Percentiles rank a stretch among this genome's conserved stretches.
phyloP scores from a whole-genome alignment of 2,113 vertebrate genomes.

The Chloebia gouldiae region DNA sequence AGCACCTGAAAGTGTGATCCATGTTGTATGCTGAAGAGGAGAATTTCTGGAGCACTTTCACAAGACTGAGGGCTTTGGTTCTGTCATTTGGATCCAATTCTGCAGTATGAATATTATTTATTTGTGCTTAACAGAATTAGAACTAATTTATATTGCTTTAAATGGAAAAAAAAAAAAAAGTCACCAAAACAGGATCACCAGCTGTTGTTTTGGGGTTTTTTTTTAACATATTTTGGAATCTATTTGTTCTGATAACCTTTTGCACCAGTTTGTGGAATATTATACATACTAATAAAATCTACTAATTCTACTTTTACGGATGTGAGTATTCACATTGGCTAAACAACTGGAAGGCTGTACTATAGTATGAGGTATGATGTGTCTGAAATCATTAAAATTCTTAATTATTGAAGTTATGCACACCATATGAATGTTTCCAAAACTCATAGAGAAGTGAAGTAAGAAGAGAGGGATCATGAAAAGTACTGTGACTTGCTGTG shows the following conservation, averaged over 20 bases:
- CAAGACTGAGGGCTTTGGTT: not conserved
- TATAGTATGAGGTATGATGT: fast-evolving
- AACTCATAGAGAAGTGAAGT: not conserved
- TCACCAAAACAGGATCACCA: not conserved
- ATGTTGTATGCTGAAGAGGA: not conserved
- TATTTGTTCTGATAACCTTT: not conserved
- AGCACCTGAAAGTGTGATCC: not conserved
- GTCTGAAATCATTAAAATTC: not conserved
- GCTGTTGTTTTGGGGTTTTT: not conserved
- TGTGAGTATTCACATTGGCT: not conserved
- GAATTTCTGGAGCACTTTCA: not conserved
- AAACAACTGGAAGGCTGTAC: not conserved
- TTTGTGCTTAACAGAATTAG: not conserved
- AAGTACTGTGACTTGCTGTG: not conserved
- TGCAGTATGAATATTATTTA: not conserved
- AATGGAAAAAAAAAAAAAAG: not conserved
- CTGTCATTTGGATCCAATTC: not conserved
- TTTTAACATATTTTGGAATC: not conserved
- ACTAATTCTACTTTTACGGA: not conserved
- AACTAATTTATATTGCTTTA: not conserved
- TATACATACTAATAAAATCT: not conserved
- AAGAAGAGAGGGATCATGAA: not conserved
- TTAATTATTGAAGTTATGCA: not conserved
- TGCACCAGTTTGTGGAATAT: not conserved
- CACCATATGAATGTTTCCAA: not conserved